phyloP scores from a whole-genome alignment of 2,113 vertebrate genomes.

The Cyprinodon variegatus region DNA sequence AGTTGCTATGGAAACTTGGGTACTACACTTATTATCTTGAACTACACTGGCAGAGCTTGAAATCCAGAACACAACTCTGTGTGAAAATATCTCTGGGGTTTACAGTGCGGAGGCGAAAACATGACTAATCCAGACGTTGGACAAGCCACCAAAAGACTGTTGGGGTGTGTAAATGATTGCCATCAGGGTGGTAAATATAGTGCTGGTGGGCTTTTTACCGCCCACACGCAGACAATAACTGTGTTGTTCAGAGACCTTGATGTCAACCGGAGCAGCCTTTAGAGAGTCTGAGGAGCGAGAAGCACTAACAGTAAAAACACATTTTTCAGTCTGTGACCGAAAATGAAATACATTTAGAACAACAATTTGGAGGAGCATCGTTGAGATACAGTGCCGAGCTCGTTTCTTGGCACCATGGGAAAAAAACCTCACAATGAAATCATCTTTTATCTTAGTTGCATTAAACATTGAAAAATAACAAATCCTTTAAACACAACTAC shows the following conservation, averaged over 20 bases:
- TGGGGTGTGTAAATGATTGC: slow-evolving; percentile 64
- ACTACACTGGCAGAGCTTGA: slow-evolving; percentile 57
- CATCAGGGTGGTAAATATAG: slow-evolving; percentile 69
- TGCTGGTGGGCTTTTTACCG: slow-evolving; percentile 23
- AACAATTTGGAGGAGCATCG: neutral
- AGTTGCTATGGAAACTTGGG: slow-evolving; percentile 81
- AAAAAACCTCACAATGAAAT: no score
- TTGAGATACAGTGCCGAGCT: neutral
- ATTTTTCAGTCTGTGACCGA: slow-evolving; percentile 44
- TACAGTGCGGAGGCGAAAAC: slow-evolving; percentile 57
- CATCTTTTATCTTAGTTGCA: no score
- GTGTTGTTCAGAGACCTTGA: slow-evolving; percentile 41
- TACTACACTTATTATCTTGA: slow-evolving; percentile 72
- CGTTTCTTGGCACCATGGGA: neutral
- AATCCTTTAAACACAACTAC: no score
- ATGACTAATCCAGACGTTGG: slow-evolving; percentile 62
- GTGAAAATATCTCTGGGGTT: slow-evolving; percentile 43
- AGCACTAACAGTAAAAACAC: slow-evolving; percentile 7
- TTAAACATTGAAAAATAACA: no score
- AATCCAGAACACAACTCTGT: slow-evolving; percentile 49
- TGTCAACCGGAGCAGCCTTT: slow-evolving; percentile 45
- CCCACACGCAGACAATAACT: slow-evolving; percentile 47
- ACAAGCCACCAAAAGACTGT: slow-evolving; percentile 52
- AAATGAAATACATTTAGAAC: neutral
- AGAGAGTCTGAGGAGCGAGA: slow-evolving; percentile 5